Evolutionary conservation across 2,797 vertebrate genomes (phyloP), one percentile per base, ranked within the genome.

Genomic region (Diglossa cyanea): DNA sequence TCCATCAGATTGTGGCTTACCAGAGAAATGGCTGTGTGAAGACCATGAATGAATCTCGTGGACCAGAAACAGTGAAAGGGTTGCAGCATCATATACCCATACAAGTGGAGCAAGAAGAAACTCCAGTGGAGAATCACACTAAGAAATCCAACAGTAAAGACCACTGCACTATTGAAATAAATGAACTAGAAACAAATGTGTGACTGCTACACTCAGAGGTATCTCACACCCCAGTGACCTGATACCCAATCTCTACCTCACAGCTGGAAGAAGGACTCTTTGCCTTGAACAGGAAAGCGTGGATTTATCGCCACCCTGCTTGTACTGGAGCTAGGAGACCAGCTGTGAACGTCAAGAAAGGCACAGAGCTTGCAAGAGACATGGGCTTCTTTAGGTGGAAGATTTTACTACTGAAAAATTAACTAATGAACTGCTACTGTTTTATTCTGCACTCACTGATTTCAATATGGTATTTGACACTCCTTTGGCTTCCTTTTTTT

Each of bases 151-250:
- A 98, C 97, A 98, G 97, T 94, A 98, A 98, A 97, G 99, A 99
- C 86, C 99, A 99, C 95, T 99, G 99, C 94, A 98, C 99, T 88
- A 98, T 99, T 60, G 99, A 99, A 96, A 99, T 99, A 98, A 99
- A 98, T 19, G 99, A 99, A 90, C 98, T 99, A 68, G 99, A 99
- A 98, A 99, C 99, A 61, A 99, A 99, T 1, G 99, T 99, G 96
- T 99, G 98, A 97, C 78, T 70, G 71, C 80, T 94, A 39, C 60
- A 31, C 48, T 80, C 77, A 48, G 58, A 61, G 82, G 75, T 94
- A 57, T 91, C 85, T 89, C 95, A 75, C 37, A 90, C 78, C 54
- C 53, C 84, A 82, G 92, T 76, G 96, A 95, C 81, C 76, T 96
- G 85, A 76, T 89, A 92, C 70, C 87, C 88, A 96, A 77, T 75